Evolutionary conservation across 1,140 invertebrate genomes (phyloP).

Genomic region (Harpegnathos saltator): DNA sequence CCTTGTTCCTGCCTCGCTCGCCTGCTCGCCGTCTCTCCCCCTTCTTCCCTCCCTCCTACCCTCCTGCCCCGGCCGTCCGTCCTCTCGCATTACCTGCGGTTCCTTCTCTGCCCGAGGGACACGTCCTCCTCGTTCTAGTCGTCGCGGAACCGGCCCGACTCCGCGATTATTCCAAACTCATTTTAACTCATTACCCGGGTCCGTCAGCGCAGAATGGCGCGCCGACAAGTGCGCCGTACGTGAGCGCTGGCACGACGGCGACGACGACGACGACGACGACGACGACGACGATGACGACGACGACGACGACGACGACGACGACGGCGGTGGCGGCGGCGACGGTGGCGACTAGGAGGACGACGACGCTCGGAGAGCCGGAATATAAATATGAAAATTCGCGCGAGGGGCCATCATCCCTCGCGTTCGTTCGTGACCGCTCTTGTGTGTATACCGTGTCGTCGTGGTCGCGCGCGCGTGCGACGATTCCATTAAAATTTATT

Average conservation of each 20-base stretch:
- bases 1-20: constrained; percentile 62
- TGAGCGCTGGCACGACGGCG: background rate
- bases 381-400: constrained; percentile 60
- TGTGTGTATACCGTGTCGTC: constrained; percentile 22
- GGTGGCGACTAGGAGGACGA: no score
- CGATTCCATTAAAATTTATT: constrained; percentile 58
- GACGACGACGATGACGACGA: background rate
- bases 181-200: constrained; percentile 80
- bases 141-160: constrained; percentile 67
- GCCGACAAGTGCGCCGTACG: constrained; percentile 66
- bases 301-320: background rate
- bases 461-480: constrained; percentile 21
- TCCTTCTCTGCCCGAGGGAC: constrained; percentile 63
- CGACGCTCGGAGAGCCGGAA: constrained; percentile 49
- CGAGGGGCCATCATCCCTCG: constrained; percentile 17
- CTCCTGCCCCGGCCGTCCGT: background rate
- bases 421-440: constrained; percentile 48
- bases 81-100: constrained; percentile 45
- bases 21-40: constrained; percentile 50
- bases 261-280: background rate
- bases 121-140: constrained; percentile 62
- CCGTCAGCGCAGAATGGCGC: constrained; percentile 69
- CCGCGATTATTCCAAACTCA: constrained; percentile 81
- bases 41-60: constrained; percentile 18
- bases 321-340: no score